These are phyloP conservation scores for Chironomus riparius DNA, from an alignment of 2,888 invertebrate genomes.

Conservation along the genomic window DNA sequence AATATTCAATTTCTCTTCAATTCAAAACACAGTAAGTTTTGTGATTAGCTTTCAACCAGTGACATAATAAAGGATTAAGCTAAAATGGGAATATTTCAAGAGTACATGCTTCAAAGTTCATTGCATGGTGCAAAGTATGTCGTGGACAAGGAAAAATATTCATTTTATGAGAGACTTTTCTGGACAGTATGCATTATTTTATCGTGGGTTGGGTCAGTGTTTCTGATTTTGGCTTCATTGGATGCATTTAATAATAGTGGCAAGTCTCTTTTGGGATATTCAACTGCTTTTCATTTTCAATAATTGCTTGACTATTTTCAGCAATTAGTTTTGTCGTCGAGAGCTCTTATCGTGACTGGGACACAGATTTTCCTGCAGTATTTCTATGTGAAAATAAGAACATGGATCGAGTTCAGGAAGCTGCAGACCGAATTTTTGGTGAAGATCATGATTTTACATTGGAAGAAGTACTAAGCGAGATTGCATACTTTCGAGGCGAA, in stretches of 20 bases:
- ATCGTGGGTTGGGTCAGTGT: slow-evolving; percentile 59
- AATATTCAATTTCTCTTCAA: too few relatives aligned
- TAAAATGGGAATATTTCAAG: slow-evolving; percentile 41
- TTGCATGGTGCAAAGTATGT: slow-evolving; percentile 64
- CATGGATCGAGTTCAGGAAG: slow-evolving; percentile 50
- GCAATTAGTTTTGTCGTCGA: slow-evolving; percentile 71
- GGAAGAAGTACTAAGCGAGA: slow-evolving; percentile 60
- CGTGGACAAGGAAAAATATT: slow-evolving; percentile 49
- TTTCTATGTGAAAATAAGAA: slow-evolving; percentile 61
- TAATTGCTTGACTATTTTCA: background rate
- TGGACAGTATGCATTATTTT: slow-evolving; percentile 56
- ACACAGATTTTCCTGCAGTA: slow-evolving; percentile 63
- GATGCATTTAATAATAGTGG: slow-evolving; percentile 48
- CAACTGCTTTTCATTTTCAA: too few relatives aligned
- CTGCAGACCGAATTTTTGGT: slow-evolving; percentile 51
- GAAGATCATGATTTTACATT: slow-evolving; percentile 56
- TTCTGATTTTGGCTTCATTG: slow-evolving; percentile 53
- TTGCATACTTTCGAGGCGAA: slow-evolving; percentile 58
- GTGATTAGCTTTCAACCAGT: too few relatives aligned
- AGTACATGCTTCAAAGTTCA: slow-evolving; percentile 55
- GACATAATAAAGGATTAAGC: too few relatives aligned
- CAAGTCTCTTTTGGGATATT: background rate
- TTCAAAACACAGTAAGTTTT: too few relatives aligned
- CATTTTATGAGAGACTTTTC: slow-evolving; percentile 51
- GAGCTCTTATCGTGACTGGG: slow-evolving; percentile 63